Evolutionary conservation across 2,888 invertebrate species (phyloP), one percentile per base, ranked within the genome.

Genomic region (Platynereis dumerilii): DNA sequence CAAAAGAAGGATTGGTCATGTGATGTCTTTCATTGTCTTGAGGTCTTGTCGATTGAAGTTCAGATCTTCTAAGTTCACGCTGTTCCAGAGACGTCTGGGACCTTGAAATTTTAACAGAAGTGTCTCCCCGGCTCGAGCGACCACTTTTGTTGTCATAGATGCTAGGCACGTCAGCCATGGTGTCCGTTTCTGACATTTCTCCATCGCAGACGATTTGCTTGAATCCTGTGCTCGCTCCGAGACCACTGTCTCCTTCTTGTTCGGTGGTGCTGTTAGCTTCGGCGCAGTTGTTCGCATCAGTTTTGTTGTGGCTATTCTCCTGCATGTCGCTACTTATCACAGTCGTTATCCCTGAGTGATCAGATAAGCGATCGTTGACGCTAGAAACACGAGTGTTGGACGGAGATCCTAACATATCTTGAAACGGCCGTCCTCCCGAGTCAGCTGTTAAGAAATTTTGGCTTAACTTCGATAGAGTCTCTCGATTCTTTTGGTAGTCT

Each of bases 101-200:
- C 34, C 12, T 34, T 12, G 12, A 7, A 12, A 5, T 34, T 12
- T 34, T 34, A 34, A 34, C 34, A 34, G 34, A 34, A 12, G 34
- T 5, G 12, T 48, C 48, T 12, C 3, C 5, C n/a, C 7, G 48
- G 5, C 10, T n/a, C 22, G 48, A 22, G 48, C 48, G 34, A 12
- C 34, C 12, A 34, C 7, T 7, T 34, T 34, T 34, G 34, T 5
- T 22, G 7, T 20, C 48, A 48, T n/a, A 7, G 48, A 48, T 17
- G 42, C 58, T 58, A 12, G 28, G 20, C 5, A 29, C 39, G 20
- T 58, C 58, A 58, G 26, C 58, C 20, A 58, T 17, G 12, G 58
- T 58, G 39, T 34, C 39, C 7, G 58, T n/a, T 12, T 58, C 58
- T 10, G 58, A 58, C 20, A 48, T n/a, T n/a, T 48, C 48, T 20